These are phyloP conservation scores for Acanthococcus lagerstroemiae DNA, from an alignment of 2,888 invertebrate genomes.

Conservation along the genomic window DNA sequence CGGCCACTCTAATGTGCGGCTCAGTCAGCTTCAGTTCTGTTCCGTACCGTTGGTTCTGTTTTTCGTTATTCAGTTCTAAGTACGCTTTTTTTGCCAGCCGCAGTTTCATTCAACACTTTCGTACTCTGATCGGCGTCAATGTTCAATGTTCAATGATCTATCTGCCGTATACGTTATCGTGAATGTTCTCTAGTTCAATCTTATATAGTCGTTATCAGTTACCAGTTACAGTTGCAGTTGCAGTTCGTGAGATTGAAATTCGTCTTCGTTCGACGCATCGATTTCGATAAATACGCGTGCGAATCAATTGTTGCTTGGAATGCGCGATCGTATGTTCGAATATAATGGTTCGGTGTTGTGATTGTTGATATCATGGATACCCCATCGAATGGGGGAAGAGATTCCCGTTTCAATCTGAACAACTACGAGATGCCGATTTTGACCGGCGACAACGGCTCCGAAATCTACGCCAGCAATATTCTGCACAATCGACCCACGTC, in stretches of 20 bases:
- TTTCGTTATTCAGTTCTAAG: not conserved
- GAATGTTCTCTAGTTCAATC: too few relatives aligned
- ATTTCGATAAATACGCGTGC: not conserved
- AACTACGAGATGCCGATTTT: slow-evolving; percentile 26
- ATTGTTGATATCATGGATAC: slow-evolving; percentile 20
- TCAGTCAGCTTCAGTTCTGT: too few relatives aligned
- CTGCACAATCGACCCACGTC: slow-evolving; percentile 18
- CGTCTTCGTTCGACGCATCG: not conserved
- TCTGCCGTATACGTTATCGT: too few relatives aligned
- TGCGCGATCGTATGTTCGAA: not conserved
- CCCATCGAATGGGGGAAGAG: slow-evolving; percentile 29
- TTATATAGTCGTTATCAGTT: too few relatives aligned
- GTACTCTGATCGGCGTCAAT: not conserved
- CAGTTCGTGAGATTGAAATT: too few relatives aligned
- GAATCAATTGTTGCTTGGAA: not conserved
- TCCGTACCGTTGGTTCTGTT: not conserved
- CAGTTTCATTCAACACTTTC: slow-evolving; percentile 12
- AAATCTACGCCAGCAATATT: slow-evolving; percentile 17
- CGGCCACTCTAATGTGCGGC: too few relatives aligned
- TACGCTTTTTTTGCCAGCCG: slow-evolving; percentile 4
- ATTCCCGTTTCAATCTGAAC: slow-evolving; percentile 24
- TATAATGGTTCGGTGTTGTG: not conserved
- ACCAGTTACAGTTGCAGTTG: too few relatives aligned
- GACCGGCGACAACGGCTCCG: slow-evolving; percentile 15
- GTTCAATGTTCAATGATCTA: too few relatives aligned